Conservation (phyloP, 2,797 vertebrate genomes). For the Decapterus maruadsi region DNA sequence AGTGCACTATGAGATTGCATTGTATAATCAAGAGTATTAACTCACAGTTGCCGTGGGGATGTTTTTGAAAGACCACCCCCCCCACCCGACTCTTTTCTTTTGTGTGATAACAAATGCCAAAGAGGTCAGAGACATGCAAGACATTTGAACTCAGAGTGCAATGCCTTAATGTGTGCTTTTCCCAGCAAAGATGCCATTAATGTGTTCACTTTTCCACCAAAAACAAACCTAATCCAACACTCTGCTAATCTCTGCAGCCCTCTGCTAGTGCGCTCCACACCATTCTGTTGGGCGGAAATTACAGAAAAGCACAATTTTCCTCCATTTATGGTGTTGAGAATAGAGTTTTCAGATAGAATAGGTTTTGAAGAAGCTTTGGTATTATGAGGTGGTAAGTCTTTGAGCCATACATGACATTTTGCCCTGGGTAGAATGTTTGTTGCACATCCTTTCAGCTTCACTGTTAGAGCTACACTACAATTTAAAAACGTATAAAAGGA, state of each 20-base stretch:
- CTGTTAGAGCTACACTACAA: not conserved
- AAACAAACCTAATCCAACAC: not conserved
- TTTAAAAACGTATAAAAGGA: not conserved
- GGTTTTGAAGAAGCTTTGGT: conserved; percentile 8
- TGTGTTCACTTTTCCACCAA: not conserved
- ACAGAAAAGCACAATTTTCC: not conserved
- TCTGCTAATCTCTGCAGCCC: not conserved
- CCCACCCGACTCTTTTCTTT: conserved; percentile 8
- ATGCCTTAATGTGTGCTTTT: not conserved
- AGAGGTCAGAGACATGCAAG: conserved; percentile 18
- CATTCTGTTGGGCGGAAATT: not conserved
- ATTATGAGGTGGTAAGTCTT: not conserved
- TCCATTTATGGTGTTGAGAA: not conserved
- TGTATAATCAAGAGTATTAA: conserved; percentile 58
- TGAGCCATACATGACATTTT: conserved; percentile 19
- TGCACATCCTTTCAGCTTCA: conserved; percentile 14
- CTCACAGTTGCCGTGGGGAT: not conserved
- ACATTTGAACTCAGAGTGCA: not conserved
- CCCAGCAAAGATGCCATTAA: not conserved
- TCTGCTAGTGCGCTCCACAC: not conserved
- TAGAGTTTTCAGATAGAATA: not conserved
- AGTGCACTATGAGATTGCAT: conserved; percentile 44
- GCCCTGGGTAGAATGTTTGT: not conserved
- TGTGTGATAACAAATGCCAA: conserved; percentile 26
- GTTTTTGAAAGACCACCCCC: conserved; percentile 9